Base-by-base conservation (phyloP, 1,140 invertebrate genomes). In the Panagrolaimus sp. region DNA sequence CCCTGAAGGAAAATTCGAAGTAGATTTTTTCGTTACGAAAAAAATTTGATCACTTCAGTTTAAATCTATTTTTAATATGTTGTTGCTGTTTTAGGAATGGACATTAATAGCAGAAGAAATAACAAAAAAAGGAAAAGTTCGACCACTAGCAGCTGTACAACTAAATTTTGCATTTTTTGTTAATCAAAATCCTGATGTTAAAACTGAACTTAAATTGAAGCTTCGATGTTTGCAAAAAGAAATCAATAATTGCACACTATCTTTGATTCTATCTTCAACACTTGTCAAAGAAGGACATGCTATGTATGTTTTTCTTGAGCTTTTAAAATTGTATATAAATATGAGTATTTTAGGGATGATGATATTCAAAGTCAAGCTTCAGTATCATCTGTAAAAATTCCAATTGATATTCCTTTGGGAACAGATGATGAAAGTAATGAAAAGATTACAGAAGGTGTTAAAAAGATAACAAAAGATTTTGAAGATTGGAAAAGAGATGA, bases 71-170 rank as follows among this genome's bases (percentile, higher is more conserved):
- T n/a, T n/a, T n/a, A n/a, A n/a, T n/a, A n/a, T n/a, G n/a, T n/a
- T n/a, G n/a, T n/a, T n/a, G n/a, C n/a, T n/a, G n/a, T 63, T 71
- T 65, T 38, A 77, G 70, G 78, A 79, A 69, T 79, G 78, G 78
- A 80, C 78, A 23, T 63, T 79, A 9, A 73, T 79, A 5, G 72
- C 80, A 5, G 78, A 79, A 63, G 77, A 79, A 65, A 43, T 80
- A 20, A 70, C 46, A 11, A 43, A 27, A 8, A 79, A 78, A 65
- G 67, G 70, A 38, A 70, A 73, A 69, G 63, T 65, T 23, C 62
- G 65, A 44, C 68, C 78, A 1, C 63, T 79, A 11, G 78, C 78
- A 11, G 78, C 77, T 13, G 67, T 80, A 1, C 44, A 70, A 11
- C 47, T 79, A 14, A 79, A 79, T 69, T 43, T 79, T 11, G 65